These are phyloP conservation scores for Alosa sapidissima DNA, from an alignment of 2,797 vertebrate species.

Conservation along the genomic window DNA sequence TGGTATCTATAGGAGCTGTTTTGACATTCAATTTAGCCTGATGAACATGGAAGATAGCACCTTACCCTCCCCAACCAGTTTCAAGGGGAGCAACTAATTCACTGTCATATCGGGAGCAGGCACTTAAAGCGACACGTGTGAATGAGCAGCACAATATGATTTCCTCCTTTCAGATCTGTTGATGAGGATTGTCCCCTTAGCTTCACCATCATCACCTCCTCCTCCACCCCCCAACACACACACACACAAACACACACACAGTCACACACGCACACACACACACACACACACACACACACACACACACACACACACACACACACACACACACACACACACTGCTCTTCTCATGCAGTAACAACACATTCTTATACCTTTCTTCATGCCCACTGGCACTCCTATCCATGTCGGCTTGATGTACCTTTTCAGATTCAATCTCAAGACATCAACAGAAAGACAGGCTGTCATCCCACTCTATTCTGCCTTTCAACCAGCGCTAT, in stretches of 20 bases:
- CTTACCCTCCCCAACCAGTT: neutral
- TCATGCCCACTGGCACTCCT: neutral
- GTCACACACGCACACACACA: neutral
- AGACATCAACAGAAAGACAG: conserved; percentile 14
- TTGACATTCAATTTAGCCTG: conserved; percentile 14
- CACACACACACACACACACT: neutral
- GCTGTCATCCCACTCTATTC: neutral
- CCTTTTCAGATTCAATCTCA: neutral
- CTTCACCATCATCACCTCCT: neutral
- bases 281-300: neutral
- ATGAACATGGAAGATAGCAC: neutral
- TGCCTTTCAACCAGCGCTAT: neutral
- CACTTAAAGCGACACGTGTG: neutral
- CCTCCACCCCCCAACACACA: neutral
- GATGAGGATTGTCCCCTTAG: neutral
- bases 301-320: neutral
- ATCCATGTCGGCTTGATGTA: neutral
- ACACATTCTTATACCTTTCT: neutral
- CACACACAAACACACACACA: neutral
- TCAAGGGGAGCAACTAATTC: neutral
- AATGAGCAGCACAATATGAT: neutral
- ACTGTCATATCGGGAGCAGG: neutral
- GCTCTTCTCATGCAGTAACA: too few relatives aligned
- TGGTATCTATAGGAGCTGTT: conserved; percentile 4
- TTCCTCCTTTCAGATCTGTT: neutral